phyloP scores from a whole-genome alignment of 2,888 invertebrate genomes.

The Metopia argyrocephala region DNA sequence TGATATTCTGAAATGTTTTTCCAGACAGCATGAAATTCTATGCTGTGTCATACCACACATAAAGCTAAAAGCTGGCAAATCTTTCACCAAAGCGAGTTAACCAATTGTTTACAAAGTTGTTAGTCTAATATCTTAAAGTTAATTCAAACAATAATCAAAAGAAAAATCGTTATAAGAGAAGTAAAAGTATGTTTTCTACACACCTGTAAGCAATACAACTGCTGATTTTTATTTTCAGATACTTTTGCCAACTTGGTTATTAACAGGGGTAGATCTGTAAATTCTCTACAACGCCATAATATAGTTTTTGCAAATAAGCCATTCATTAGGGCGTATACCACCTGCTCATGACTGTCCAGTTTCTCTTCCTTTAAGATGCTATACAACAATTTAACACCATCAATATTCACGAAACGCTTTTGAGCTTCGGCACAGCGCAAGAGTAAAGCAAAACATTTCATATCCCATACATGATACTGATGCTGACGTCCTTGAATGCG shows the following conservation, averaged over 20 bases:
- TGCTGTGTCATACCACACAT: too few species aligned
- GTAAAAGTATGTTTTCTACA: background rate
- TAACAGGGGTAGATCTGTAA: constrained; percentile 69
- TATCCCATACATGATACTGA: constrained; percentile 68
- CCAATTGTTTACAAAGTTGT: too few species aligned
- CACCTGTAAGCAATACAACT: constrained; percentile 73
- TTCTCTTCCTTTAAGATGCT: constrained; percentile 66
- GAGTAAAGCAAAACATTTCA: constrained; percentile 75
- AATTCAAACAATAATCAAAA: too few species aligned
- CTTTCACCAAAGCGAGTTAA: too few species aligned
- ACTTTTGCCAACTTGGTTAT: constrained; percentile 68
- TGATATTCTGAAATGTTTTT: too few species aligned
- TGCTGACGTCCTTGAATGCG: constrained; percentile 67
- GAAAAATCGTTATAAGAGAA: background rate
- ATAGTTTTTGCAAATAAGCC: constrained; percentile 71
- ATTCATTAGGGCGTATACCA: constrained; percentile 70
- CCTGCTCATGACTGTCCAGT: constrained; percentile 68
- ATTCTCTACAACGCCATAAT: constrained; percentile 74
- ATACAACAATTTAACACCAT: constrained; percentile 71
- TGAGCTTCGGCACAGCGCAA: constrained; percentile 74
- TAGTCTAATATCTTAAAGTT: too few species aligned
- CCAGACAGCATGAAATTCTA: too few species aligned
- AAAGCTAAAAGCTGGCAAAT: too few species aligned
- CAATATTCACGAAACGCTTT: constrained; percentile 68
- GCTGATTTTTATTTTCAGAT: constrained; percentile 68